Base-by-base conservation (phyloP, 1,140 invertebrate species). In the Streblospio benedicti region DNA sequence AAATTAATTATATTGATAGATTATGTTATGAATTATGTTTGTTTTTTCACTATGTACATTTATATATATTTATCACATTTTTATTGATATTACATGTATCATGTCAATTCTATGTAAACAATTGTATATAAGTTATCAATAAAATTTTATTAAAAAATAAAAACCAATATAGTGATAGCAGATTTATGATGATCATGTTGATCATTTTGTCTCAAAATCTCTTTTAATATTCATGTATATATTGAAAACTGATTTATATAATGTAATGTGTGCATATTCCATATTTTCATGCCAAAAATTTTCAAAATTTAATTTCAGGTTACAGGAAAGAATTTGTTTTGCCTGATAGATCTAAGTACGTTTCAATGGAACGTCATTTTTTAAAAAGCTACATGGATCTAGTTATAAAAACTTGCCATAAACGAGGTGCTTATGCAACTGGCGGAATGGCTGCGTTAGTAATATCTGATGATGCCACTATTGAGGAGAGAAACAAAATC, bases 361-460 rank as follows among this genome's bases (percentile, higher is more conserved):
- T 86, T 2, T 84, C 81, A 67, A 85, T 86, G 79, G 80, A 82
- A 1, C 76, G 78, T 20, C 81, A 79, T 47, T 87, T 87, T 71
- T 71, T 87, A 23, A 79, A 79, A 50, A 81, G 79, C 44, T 87
- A 87, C 67, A 79, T 86, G 76, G 72, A 80, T 52, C 68, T 85
- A 12, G 80, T 85, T 0, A 79, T 87, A 14, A 76, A 79, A 43
- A 82, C 79, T 20, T 86, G 85, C 67, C 86, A 87, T 67, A 76
- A 69, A 31, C 76, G 82, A 44, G 81, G 80, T 6, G 84, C 85
- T 4, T 80, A 81, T 44, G 85, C 85, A 4, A 88, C 85, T 4
- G 84, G 85, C 1, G 86, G 86, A 30, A 87, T 88, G 86, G 82
- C 83, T 1, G 85, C 86, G 4, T 71, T 76, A 43, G 77, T 83